Percentiles rank a stretch among this genome's conserved stretches.
Evolutionary conservation across 2,797 vertebrate species (phyloP).

Genomic region (Falco columbarius): DNA sequence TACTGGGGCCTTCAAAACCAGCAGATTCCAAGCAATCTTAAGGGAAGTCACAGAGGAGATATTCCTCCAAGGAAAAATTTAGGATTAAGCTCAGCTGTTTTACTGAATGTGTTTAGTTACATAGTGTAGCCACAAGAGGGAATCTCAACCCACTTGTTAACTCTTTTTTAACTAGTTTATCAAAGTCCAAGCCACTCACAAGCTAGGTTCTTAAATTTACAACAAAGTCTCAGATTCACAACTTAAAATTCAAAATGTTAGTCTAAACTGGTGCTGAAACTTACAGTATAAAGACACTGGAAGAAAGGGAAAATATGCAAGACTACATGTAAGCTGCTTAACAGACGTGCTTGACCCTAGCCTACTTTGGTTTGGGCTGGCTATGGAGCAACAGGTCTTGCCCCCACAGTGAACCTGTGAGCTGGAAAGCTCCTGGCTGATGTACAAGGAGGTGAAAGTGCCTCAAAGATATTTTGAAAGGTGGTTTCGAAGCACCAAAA

Average conservation of each 20-base stretch:
- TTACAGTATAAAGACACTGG: background rate
- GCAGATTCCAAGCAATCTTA: background rate
- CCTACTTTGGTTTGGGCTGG: too few relatives aligned
- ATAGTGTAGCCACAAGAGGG: background rate
- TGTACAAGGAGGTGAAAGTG: background rate
- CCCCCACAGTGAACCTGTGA: background rate
- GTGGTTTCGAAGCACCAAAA: background rate
- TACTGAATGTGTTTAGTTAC: background rate
- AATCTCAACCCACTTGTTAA: background rate
- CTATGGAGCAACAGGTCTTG: background rate
- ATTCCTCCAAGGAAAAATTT: background rate
- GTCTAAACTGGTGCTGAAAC: background rate
- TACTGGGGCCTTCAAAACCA: background rate
- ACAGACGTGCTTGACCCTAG: background rate
- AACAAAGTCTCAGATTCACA: background rate
- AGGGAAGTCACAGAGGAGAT: background rate
- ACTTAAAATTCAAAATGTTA: background rate
- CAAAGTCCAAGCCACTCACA: fast-evolving
- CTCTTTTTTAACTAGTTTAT: background rate
- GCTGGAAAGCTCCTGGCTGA: background rate
- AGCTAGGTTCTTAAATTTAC: background rate
- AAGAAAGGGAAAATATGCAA: background rate
- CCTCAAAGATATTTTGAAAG: background rate
- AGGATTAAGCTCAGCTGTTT: background rate
- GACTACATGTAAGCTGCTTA: background rate